These are phyloP conservation scores for Mormoops blainvillei DNA, from an alignment of 2,113 vertebrate species.

Conservation along the genomic window DNA sequence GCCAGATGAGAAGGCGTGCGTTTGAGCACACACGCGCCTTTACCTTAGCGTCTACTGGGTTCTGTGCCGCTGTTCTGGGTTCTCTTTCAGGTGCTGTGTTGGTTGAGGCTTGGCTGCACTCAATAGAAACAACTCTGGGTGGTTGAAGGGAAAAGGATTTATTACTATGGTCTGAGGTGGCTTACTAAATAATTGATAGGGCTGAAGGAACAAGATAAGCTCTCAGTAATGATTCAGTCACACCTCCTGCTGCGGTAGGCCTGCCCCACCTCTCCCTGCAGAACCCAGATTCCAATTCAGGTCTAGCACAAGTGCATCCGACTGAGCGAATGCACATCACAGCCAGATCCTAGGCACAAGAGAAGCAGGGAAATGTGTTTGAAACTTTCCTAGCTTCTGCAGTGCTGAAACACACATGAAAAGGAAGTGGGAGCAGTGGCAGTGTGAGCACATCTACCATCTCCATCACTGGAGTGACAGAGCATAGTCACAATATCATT, in stretches of 20 bases:
- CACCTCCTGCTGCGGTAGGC: background rate
- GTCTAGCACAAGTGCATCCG: background rate
- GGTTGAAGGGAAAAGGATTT: conserved; percentile 10
- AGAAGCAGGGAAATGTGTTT: background rate
- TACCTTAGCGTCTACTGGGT: background rate
- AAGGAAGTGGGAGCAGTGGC: background rate
- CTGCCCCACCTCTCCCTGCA: background rate
- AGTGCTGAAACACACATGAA: background rate
- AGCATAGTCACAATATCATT: background rate
- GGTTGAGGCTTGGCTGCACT: conserved; percentile 30
- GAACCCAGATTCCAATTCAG: background rate
- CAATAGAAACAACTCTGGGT: background rate
- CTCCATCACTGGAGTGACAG: background rate
- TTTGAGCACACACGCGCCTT: background rate
- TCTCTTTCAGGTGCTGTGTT: background rate
- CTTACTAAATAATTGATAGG: conserved; percentile 34
- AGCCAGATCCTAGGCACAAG: background rate
- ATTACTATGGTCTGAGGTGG: background rate
- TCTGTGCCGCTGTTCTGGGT: background rate
- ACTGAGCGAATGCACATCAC: rapidly evolving
- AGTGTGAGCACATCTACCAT: background rate
- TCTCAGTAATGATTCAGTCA: background rate
- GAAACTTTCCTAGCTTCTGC: background rate
- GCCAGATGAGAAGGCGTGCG: background rate
- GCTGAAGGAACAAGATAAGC: background rate